Evolutionary conservation across 2,797 vertebrate species (phyloP).

Genomic region (Myotis daubentonii): DNA sequence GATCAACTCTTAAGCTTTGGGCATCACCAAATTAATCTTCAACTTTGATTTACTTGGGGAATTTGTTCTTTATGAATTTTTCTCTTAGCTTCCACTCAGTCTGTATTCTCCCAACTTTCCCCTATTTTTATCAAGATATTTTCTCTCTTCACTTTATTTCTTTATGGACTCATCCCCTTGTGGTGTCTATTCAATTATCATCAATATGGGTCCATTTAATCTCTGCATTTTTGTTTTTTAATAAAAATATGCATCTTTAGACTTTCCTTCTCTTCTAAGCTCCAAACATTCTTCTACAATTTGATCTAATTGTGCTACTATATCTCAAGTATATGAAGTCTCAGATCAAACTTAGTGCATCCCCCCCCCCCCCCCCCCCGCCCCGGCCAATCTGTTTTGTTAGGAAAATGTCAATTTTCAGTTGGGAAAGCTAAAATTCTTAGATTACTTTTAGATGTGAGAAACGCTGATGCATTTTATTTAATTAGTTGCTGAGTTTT

Average conservation of each 20-base stretch:
- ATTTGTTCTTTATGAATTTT: background rate
- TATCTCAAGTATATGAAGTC: background rate
- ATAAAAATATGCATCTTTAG: background rate
- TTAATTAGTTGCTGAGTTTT: background rate
- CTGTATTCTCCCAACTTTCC: background rate
- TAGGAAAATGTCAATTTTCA: background rate
- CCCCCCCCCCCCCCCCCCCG: accelerated
- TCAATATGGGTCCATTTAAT: background rate
- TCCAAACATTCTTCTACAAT: background rate
- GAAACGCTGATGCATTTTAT: background rate
- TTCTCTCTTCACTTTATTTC: background rate
- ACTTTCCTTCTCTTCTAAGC: background rate
- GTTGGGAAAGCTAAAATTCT: background rate
- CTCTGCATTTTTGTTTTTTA: background rate
- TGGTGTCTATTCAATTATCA: background rate
- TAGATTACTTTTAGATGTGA: background rate
- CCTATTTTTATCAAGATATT: background rate
- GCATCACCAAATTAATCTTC: background rate
- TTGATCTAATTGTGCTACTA: background rate
- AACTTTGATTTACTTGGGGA: background rate
- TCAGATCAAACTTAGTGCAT: background rate
- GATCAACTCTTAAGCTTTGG: background rate
- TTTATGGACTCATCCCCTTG: background rate
- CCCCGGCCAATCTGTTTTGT: background rate
- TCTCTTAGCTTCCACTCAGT: background rate